Evolutionary conservation across 1,140 invertebrate genomes (phyloP).

Genomic region (Theocolax elegans): DNA sequence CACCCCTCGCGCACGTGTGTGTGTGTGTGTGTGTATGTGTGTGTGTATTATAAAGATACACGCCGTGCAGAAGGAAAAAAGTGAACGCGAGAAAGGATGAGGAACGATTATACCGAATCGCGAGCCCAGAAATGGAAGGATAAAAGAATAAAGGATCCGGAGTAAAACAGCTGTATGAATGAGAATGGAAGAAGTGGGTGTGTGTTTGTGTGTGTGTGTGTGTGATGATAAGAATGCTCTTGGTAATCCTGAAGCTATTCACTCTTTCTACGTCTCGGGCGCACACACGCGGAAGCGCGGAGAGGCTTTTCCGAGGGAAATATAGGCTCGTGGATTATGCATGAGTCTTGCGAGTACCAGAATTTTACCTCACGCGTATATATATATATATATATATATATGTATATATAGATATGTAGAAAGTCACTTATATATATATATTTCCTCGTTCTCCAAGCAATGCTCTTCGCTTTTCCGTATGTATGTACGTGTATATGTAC

Average conservation of each 20-base stretch:
- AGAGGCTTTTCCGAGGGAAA: conserved; percentile 31
- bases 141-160: not conserved
- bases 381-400: too few species aligned
- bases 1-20: too few species aligned
- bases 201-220: not conserved
- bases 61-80: too few species aligned
- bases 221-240: not conserved
- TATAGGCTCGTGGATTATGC: conserved; percentile 43
- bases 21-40: too few species aligned
- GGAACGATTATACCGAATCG: not conserved
- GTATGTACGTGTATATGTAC: too few species aligned
- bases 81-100: too few species aligned
- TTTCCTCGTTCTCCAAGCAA: too few species aligned
- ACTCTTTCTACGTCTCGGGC: too few species aligned
- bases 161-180: conserved; percentile 8
- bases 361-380: conserved; percentile 27
- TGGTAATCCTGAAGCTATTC: not conserved
- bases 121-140: not conserved
- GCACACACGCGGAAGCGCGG: not conserved
- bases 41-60: too few species aligned
- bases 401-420: too few species aligned
- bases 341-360: conserved; percentile 26
- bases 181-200: not conserved
- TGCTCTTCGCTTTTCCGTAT: too few species aligned
- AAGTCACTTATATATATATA: too few species aligned